Evolutionary conservation across 2,113 vertebrate genomes (phyloP).

Genomic region (Anoplopoma fimbria): DNA sequence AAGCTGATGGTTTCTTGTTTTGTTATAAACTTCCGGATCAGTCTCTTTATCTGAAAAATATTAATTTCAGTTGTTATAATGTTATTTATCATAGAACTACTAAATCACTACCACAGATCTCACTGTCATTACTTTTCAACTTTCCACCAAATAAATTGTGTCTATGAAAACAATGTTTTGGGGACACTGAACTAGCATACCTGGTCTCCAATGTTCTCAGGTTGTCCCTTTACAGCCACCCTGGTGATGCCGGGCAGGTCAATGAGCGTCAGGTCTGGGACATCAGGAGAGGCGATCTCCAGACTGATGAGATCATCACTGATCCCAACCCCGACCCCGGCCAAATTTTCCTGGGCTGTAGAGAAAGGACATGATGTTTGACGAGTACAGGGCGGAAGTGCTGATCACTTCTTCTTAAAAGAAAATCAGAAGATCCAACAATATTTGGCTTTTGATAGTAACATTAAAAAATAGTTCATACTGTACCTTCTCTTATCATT

Average conservation of each 20-base stretch:
- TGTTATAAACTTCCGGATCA: slow-evolving; percentile 87
- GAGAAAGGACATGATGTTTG: background rate
- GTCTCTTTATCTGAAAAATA: slow-evolving; percentile 85
- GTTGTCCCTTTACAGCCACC: slow-evolving; percentile 89
- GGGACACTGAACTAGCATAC: slow-evolving; percentile 63
- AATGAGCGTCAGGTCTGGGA: slow-evolving; percentile 93
- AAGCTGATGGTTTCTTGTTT: slow-evolving; percentile 90
- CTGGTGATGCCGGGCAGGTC: slow-evolving; percentile 95
- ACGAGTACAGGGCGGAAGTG: background rate
- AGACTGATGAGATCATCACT: slow-evolving; percentile 88
- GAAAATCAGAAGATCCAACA: background rate
- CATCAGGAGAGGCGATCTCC: slow-evolving; percentile 84
- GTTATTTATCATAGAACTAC: background rate
- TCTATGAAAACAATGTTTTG: background rate
- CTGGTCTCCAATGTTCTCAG: slow-evolving; percentile 87
- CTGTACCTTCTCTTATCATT: slow-evolving; percentile 78
- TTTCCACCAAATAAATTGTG: background rate
- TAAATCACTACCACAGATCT: background rate
- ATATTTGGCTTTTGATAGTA: background rate
- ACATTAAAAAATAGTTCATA: background rate
- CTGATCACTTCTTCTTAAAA: background rate
- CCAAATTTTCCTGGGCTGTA: slow-evolving; percentile 87
- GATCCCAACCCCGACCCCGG: slow-evolving; percentile 83
- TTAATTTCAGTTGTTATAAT: background rate
- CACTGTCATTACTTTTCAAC: background rate